Conservation (phyloP, 2,888 invertebrate species). For the Theodoxus fluviatilis region DNA sequence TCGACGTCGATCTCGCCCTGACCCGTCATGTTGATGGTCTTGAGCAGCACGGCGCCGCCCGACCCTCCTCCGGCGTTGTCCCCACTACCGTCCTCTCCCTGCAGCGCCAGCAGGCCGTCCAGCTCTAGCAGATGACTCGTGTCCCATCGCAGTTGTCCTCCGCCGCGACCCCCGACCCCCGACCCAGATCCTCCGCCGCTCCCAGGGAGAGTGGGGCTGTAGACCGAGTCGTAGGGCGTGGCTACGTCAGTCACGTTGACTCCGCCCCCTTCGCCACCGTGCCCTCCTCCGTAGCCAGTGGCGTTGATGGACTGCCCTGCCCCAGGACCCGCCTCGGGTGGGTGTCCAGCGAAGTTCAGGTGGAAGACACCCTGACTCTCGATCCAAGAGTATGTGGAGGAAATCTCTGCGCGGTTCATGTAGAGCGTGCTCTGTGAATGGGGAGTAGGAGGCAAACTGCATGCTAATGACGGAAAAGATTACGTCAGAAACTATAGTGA, state of each 20-base stretch:
- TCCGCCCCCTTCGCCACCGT: constrained; percentile 52
- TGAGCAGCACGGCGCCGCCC: constrained; percentile 47
- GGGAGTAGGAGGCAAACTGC: too few relatives aligned
- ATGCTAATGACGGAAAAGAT: too few relatives aligned
- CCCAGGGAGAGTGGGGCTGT: constrained; percentile 38
- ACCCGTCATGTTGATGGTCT: constrained; percentile 49
- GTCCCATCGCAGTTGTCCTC: constrained; percentile 48
- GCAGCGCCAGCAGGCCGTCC: constrained; percentile 44
- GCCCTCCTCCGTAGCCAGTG: constrained; percentile 47
- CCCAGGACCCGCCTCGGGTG: constrained; percentile 38
- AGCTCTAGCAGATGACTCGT: constrained; percentile 46
- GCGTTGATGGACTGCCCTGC: constrained; percentile 38
- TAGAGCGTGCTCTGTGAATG: constrained; percentile 38
- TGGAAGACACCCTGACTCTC: constrained; percentile 52
- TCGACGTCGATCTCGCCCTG: constrained; percentile 48
- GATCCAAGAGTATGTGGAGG: constrained; percentile 46
- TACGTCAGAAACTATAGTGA: too few relatives aligned
- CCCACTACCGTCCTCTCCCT: constrained; percentile 41
- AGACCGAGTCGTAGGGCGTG: constrained; percentile 45
- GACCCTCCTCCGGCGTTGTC: constrained; percentile 47
- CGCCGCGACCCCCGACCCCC: constrained; percentile 46
- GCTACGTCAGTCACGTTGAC: constrained; percentile 33
- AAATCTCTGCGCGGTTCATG: constrained; percentile 50
- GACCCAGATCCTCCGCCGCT: constrained; percentile 52
- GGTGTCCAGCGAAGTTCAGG: constrained; percentile 44